A percentile compares a stretch with the other conserved stretches of the same genome.
Evolutionary conservation across 2,797 vertebrate genomes (phyloP).

Genomic region (Avahi laniger): DNA sequence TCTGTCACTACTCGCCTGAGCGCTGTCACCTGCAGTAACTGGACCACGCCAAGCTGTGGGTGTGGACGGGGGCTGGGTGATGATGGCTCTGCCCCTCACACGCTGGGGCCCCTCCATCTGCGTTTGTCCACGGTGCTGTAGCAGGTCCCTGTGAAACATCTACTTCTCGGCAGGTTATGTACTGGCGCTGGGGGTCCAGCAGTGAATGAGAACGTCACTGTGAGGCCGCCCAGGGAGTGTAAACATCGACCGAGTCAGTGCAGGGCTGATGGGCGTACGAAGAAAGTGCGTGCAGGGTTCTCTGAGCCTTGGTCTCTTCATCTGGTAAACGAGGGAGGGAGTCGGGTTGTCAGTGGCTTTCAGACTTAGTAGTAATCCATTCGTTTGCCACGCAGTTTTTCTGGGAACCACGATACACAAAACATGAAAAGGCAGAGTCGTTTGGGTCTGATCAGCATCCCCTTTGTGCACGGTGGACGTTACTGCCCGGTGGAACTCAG

Average conservation of each 20-base stretch:
- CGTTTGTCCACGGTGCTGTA: neutral
- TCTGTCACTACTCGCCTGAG: neutral
- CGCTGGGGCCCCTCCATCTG: neutral
- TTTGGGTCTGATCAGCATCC: neutral
- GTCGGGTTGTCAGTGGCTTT: neutral
- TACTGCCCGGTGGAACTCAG: neutral
- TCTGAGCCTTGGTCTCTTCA: neutral
- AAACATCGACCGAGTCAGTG: neutral
- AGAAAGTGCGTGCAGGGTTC: neutral
- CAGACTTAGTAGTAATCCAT: neutral
- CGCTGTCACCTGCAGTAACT: neutral
- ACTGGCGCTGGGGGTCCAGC: neutral
- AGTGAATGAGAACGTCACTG: neutral
- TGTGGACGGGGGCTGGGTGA: neutral
- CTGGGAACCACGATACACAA: neutral
- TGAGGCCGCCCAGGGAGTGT: neutral
- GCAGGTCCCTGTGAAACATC: neutral
- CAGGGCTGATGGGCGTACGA: neutral
- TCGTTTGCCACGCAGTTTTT: neutral
- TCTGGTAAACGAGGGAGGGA: neutral
- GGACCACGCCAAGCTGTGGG: neutral
- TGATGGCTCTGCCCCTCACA: neutral
- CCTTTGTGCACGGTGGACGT: neutral
- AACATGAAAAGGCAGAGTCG: neutral
- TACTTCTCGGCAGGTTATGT: neutral